These are phyloP conservation scores for Uloborus plumipes DNA, from an alignment of 2,888 invertebrate genomes.

Conservation along the genomic window DNA sequence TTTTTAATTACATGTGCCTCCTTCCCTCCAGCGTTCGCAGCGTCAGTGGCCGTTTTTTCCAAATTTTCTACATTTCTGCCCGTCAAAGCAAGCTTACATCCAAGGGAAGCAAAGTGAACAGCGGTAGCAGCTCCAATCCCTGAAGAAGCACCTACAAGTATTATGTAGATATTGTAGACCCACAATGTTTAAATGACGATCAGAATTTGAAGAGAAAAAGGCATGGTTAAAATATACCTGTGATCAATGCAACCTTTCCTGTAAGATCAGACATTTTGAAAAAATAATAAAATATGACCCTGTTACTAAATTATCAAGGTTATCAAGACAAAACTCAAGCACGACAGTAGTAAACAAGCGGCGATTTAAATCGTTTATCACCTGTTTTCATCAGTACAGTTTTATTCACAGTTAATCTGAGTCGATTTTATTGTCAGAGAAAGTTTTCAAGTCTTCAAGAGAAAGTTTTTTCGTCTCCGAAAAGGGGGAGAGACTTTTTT, in stretches of 20 bases:
- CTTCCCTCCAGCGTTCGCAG: constrained; percentile 70
- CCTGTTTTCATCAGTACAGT: too few relatives aligned
- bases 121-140: constrained; percentile 89
- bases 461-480: too few relatives aligned
- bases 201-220: too few relatives aligned
- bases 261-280: constrained; percentile 22
- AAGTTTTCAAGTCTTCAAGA: too few relatives aligned
- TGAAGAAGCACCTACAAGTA: constrained; percentile 80
- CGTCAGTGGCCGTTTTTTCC: constrained; percentile 76
- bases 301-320: background rate
- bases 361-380: too few relatives aligned
- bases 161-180: background rate
- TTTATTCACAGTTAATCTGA: too few relatives aligned
- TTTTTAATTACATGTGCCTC: too few relatives aligned
- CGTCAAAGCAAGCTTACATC: constrained; percentile 81
- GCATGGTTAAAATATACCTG: constrained; percentile 16
- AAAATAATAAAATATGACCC: background rate
- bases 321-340: too few relatives aligned
- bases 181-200: too few relatives aligned
- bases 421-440: too few relatives aligned
- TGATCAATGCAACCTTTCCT: constrained; percentile 50
- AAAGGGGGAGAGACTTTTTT: too few relatives aligned
- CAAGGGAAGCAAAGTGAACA: constrained; percentile 81
- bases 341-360: too few relatives aligned
- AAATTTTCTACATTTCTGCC: constrained; percentile 81